Conservation (phyloP, 2,888 invertebrate species). For the Aleiodes testaceus region DNA sequence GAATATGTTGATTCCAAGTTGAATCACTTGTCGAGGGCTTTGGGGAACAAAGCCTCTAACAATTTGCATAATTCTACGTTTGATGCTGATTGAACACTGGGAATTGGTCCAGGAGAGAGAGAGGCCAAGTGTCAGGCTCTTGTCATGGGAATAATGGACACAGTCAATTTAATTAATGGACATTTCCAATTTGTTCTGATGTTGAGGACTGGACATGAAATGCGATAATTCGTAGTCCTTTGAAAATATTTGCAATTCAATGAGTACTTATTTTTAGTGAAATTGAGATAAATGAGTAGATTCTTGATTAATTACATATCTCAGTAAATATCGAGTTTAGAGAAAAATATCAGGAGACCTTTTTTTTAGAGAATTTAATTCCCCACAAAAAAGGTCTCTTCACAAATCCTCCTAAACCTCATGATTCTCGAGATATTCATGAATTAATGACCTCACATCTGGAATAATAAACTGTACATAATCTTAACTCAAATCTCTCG, state of each 20-base stretch:
- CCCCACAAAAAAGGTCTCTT: too few relatives aligned
- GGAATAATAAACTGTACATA: too few relatives aligned
- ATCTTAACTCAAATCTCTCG: too few relatives aligned
- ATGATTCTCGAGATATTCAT: too few relatives aligned
- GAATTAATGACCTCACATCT: too few relatives aligned
- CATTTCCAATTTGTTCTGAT: conserved; percentile 24
- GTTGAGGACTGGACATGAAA: background rate
- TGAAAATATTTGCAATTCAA: conserved; percentile 2
- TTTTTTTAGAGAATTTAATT: too few relatives aligned
- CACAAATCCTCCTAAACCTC: too few relatives aligned
- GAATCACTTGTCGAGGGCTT: conserved; percentile 24
- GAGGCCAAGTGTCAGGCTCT: conserved; percentile 37
- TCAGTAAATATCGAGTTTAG: too few relatives aligned
- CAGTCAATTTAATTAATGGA: conserved; percentile 48
- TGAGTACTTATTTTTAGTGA: background rate
- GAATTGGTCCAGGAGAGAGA: background rate
- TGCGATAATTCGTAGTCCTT: background rate
- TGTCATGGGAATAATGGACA: conserved; percentile 50
- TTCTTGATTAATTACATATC: background rate
- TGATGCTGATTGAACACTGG: conserved; percentile 53
- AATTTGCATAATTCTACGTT: conserved; percentile 57
- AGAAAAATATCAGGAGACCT: too few relatives aligned
- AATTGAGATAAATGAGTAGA: background rate
- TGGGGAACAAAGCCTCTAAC: conserved; percentile 2
- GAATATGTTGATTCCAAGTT: conserved; percentile 29